phyloP scores from a whole-genome alignment of 1,140 invertebrate genomes.

The Bombus superbus region DNA sequence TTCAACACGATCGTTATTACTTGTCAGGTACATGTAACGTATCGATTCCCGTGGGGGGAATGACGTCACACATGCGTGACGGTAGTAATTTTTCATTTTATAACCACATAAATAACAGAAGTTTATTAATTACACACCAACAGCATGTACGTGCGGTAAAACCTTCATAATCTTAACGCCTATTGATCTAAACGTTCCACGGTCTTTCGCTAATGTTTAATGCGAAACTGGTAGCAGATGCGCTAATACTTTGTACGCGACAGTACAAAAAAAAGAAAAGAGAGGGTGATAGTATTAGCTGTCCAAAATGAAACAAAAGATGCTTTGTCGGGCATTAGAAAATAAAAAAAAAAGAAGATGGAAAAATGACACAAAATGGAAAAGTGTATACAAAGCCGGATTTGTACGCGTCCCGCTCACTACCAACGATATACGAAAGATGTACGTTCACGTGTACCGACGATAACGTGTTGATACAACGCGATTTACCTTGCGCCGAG shows the following conservation, averaged over 20 bases:
- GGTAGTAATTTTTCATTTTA: neutral
- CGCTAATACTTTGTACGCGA: neutral
- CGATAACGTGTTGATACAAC: neutral
- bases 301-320: neutral
- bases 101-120: neutral
- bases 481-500: constrained; percentile 75
- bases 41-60: neutral
- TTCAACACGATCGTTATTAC: neutral
- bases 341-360: neutral
- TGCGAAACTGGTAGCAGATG: neutral
- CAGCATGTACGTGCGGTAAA: neutral
- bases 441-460: too few species aligned
- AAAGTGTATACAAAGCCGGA: too few species aligned
- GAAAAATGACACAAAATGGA: too few species aligned
- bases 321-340: neutral
- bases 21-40: neutral
- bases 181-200: neutral
- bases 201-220: neutral
- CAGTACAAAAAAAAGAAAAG: neutral
- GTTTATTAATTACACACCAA: neutral
- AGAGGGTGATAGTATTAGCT: neutral
- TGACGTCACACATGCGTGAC: neutral
- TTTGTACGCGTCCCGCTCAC: too few species aligned
- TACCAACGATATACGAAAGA: too few species aligned
- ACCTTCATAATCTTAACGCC: neutral